Evolutionary conservation across 2,113 vertebrate genomes (phyloP).

Genomic region (Tor tambroides): DNA sequence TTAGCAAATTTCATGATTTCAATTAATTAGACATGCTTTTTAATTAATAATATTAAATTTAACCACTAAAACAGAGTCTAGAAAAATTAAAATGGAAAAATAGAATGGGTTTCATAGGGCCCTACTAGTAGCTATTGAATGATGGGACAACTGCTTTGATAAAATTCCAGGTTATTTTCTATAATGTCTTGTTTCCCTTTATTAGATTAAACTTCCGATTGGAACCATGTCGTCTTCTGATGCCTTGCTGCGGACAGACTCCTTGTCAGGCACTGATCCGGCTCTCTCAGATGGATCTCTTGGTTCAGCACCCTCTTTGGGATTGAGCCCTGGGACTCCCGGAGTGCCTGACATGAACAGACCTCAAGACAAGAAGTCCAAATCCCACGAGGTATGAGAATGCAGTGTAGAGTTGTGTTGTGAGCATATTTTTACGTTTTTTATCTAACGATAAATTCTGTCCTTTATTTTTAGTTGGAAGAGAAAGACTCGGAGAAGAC

Average conservation of each 20-base stretch:
- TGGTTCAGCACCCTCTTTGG: constrained; percentile 78
- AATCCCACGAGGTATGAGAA: constrained; percentile 81
- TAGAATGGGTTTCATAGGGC: no score
- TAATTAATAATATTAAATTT: no score
- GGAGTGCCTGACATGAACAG: constrained; percentile 79
- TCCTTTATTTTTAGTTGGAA: constrained; percentile 75
- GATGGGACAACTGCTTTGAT: background rate
- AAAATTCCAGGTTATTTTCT: background rate
- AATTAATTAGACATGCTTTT: no score
- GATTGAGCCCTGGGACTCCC: constrained; percentile 78
- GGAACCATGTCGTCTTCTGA: constrained; percentile 76
- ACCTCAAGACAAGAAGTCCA: constrained; percentile 86
- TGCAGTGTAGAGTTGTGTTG: background rate
- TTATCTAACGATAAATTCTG: background rate
- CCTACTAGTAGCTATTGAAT: background rate
- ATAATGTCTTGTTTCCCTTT: background rate
- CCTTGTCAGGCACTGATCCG: constrained; percentile 78
- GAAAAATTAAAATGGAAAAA: no score
- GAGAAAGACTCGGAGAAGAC: constrained; percentile 91
- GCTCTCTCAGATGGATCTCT: constrained; percentile 79
- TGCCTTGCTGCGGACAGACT: constrained; percentile 78
- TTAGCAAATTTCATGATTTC: no score
- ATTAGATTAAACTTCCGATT: constrained; percentile 78
- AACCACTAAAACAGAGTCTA: no score
- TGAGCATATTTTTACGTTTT: background rate